A percentile compares a stretch with the other conserved stretches of the same genome.
phyloP scores from a whole-genome alignment of 2,113 vertebrate species.

The Uria aalge region DNA sequence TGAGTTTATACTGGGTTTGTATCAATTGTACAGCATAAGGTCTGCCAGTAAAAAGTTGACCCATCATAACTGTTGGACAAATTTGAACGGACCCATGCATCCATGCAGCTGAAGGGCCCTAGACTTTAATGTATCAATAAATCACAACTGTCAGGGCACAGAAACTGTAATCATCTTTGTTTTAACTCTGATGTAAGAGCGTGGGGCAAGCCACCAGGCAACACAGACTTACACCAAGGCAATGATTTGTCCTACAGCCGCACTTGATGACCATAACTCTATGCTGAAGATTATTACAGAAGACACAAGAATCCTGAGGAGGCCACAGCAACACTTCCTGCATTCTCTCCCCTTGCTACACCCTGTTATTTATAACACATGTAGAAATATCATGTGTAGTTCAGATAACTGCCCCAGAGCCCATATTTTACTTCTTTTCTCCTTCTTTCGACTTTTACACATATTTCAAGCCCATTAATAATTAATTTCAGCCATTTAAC shows the following conservation, averaged over 20 bases:
- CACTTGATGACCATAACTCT: rapidly evolving
- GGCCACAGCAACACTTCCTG: not conserved
- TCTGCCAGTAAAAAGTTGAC: not conserved
- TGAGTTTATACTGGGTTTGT: not conserved
- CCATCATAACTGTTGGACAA: not conserved
- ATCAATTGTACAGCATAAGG: not conserved
- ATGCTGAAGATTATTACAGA: not conserved
- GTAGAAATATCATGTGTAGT: not conserved
- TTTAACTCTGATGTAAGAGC: not conserved
- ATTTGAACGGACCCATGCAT: not conserved
- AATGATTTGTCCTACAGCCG: not conserved
- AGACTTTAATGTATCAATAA: not conserved
- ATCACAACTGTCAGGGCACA: not conserved
- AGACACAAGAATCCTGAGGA: not conserved
- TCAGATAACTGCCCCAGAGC: not conserved
- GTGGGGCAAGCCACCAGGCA: not conserved
- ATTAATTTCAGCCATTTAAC: not conserved
- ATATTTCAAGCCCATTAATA: not conserved
- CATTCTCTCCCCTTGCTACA: not conserved
- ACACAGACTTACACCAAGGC: not conserved
- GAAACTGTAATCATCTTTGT: not conserved
- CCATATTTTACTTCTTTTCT: not conserved
- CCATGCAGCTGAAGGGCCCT: not conserved
- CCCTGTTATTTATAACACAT: not conserved
- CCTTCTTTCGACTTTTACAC: not conserved